A percentile compares a stretch with the other conserved stretches of the same genome.
These are phyloP conservation scores for Emmelina monodactyla DNA, from an alignment of 2,888 invertebrate species.

Conservation along the genomic window DNA sequence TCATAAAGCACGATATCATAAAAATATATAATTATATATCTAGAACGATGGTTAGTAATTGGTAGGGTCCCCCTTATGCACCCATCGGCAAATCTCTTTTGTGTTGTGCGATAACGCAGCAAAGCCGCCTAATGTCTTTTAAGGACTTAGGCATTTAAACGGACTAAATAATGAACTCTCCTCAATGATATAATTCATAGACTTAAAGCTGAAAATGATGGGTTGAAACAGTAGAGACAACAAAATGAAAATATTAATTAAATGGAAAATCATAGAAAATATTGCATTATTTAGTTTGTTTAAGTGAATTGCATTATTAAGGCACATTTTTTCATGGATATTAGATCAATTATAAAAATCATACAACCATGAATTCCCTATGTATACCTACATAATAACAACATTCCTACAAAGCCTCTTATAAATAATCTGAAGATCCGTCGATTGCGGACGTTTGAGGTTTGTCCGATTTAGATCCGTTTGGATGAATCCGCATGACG, in stretches of 20 bases:
- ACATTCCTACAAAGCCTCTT: too few relatives aligned
- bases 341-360: too few relatives aligned
- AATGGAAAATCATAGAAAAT: too few relatives aligned
- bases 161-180: conserved; percentile 64
- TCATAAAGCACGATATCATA: too few relatives aligned
- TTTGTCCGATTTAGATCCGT: too few relatives aligned
- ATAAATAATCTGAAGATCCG: background rate
- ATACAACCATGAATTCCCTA: too few relatives aligned
- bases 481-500: conserved; percentile 41
- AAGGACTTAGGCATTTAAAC: conserved; percentile 68
- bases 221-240: too few relatives aligned
- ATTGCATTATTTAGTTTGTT: too few relatives aligned
- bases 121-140: conserved; percentile 65
- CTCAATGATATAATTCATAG: conserved; percentile 58
- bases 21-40: background rate
- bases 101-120: conserved; percentile 59
- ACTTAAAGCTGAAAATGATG: conserved; percentile 44
- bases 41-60: conserved; percentile 35
- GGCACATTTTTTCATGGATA: too few relatives aligned
- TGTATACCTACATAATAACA: too few relatives aligned
- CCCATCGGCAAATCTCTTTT: conserved; percentile 59
- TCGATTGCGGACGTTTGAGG: background rate
- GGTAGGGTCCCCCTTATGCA: conserved; percentile 33
- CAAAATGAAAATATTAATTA: too few relatives aligned
- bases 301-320: too few relatives aligned